A percentile compares a stretch with the other conserved stretches of the same genome.
Evolutionary conservation across 2,113 vertebrate genomes (phyloP).

Genomic region (Tringa solitaria): DNA sequence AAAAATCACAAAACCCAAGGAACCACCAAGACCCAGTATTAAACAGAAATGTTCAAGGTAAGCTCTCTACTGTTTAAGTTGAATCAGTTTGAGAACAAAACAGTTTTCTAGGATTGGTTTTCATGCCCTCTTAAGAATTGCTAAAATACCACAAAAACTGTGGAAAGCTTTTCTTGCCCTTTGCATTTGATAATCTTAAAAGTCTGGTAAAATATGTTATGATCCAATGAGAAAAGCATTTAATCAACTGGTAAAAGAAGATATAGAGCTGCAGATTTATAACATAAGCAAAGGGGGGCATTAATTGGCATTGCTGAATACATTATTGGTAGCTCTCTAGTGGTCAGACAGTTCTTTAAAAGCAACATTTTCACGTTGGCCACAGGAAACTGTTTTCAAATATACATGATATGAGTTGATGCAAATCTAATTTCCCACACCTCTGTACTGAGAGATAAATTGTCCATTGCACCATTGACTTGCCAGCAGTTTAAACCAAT

Average conservation of each 20-base stretch:
- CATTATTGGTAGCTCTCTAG: not conserved
- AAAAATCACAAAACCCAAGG: constrained; percentile 74
- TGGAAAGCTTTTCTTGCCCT: not conserved
- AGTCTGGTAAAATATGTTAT: not conserved
- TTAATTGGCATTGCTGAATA: not conserved
- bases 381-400: not conserved
- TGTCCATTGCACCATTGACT: not conserved
- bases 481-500: not conserved
- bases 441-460: not conserved
- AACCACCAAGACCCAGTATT: constrained; percentile 69
- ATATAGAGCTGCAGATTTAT: not conserved
- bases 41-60: constrained; percentile 91
- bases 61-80: constrained; percentile 40
- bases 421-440: not conserved
- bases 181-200: not conserved
- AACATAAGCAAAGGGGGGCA: not conserved
- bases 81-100: not conserved
- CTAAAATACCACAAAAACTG: not conserved
- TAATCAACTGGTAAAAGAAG: not conserved
- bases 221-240: not conserved
- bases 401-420: not conserved
- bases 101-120: not conserved
- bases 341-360: not conserved
- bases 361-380: not conserved
- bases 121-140: not conserved